Conservation (phyloP, 2,888 invertebrate genomes). For the Apamea monoglypha region DNA sequence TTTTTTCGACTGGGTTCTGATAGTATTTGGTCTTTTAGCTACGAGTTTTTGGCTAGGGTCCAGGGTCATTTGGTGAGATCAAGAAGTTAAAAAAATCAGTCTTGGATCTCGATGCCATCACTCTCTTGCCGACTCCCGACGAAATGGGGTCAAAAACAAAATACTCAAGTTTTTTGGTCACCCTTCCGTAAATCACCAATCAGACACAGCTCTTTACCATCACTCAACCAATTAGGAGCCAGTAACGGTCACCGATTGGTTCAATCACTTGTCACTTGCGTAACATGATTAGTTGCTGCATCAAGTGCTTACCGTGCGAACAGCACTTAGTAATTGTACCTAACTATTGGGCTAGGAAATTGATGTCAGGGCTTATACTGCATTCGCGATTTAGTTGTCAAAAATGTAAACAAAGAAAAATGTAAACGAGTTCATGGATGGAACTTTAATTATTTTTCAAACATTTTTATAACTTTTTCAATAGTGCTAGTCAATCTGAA, state of each 20-base stretch:
- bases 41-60: not conserved
- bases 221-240: slow-evolving; percentile 40
- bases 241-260: slow-evolving; percentile 31
- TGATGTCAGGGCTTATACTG: not conserved
- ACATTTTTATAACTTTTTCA: no score
- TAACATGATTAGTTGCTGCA: slow-evolving; percentile 40
- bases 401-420: no score
- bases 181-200: slow-evolving; percentile 14
- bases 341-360: not conserved
- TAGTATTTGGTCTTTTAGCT: not conserved
- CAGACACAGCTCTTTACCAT: slow-evolving; percentile 6
- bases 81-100: not conserved
- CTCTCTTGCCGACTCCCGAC: not conserved
- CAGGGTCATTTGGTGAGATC: not conserved
- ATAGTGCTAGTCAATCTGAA: no score
- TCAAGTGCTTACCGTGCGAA: slow-evolving; percentile 17
- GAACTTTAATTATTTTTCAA: no score
- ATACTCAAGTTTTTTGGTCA: not conserved
- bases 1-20: not conserved
- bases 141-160: not conserved
- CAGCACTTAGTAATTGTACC: slow-evolving; percentile 25
- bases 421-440: no score
- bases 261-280: slow-evolving; percentile 36
- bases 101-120: not conserved
- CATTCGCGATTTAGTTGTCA: no score